Base-by-base conservation (phyloP, 2,888 invertebrate species). In the Plagodis pulveraria region DNA sequence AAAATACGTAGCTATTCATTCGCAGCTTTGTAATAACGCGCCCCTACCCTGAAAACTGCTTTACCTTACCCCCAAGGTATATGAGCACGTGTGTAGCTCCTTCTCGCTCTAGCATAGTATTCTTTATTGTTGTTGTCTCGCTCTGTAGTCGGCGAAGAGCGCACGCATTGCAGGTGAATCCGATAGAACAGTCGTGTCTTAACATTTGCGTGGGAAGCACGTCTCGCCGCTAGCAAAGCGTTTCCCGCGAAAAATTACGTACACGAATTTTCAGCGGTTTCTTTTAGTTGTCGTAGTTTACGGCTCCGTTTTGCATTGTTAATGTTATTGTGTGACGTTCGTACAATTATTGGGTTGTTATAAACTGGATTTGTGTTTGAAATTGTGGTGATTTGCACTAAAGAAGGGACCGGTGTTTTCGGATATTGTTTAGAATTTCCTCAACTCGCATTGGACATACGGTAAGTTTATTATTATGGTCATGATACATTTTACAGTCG, bases 191-290 rank as follows among this genome's bases (percentile, higher is more conserved):
- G 91, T 91, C 86, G 86, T 79, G 81, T 77, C 76, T 75, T 58
- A 70, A 72, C 71, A 72, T 77, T 67, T 74, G 81, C 78, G 86
- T 82, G 82, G 83, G 86, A 74, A 80, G 80, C 72, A 80, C 86
- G 87, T 72, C 71, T 72, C 70, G 72, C 59, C 64, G 65, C 66
- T 63, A 69, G 66, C 62, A 66, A 56, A 50, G 50, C 47, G 61
- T 86, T 91, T 89, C 87, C 90, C 91, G 91, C 91, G 89, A 89
- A 91, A 90, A 91, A 80, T 86, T 89, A 87, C 87, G 86, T 67
- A 64, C 49, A 55, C 54, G 62, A 71, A 59, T 72, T 72, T 54
- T 62, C 64, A 49, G 48, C 50, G 63, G 55, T 66, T 66, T 51
- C 63, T 46, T 67, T 58, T 55, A 57, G 53, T 63, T 59, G 44